Evolutionary conservation across 2,113 vertebrate genomes (phyloP).

Genomic region (Eclectus roratus): DNA sequence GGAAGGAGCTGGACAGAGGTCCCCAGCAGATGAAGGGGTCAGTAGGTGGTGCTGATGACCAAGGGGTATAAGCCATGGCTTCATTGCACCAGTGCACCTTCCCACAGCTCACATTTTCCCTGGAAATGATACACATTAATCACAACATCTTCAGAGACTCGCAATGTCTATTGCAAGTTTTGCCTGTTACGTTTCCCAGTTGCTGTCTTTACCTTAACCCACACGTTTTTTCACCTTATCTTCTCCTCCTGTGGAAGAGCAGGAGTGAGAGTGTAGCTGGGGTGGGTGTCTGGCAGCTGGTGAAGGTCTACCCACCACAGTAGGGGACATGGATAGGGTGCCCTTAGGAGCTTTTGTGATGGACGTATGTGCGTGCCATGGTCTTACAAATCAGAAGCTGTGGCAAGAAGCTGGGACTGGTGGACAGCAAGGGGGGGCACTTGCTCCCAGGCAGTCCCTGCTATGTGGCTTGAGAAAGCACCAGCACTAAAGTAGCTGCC

Average conservation of each 20-base stretch:
- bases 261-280: neutral
- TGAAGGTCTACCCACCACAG: neutral
- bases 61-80: neutral
- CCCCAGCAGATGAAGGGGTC: neutral
- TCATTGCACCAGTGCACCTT: neutral
- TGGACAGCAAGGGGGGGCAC: neutral
- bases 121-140: neutral
- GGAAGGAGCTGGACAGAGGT: neutral
- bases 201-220: neutral
- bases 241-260: neutral
- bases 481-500: neutral
- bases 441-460: neutral
- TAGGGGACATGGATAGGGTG: neutral
- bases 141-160: neutral
- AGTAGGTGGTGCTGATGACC: conserved; percentile 8
- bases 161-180: neutral
- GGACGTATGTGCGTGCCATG: fast-evolving
- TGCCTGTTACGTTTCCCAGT: fast-evolving
- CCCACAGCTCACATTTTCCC: neutral
- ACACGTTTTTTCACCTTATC: fast-evolving
- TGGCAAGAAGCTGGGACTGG: neutral
- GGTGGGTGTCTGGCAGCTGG: neutral
- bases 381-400: neutral
- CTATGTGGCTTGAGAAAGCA: neutral
- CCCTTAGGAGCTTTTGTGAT: neutral